phyloP scores from a whole-genome alignment of 2,797 vertebrate species.

The Mus minutoides region DNA sequence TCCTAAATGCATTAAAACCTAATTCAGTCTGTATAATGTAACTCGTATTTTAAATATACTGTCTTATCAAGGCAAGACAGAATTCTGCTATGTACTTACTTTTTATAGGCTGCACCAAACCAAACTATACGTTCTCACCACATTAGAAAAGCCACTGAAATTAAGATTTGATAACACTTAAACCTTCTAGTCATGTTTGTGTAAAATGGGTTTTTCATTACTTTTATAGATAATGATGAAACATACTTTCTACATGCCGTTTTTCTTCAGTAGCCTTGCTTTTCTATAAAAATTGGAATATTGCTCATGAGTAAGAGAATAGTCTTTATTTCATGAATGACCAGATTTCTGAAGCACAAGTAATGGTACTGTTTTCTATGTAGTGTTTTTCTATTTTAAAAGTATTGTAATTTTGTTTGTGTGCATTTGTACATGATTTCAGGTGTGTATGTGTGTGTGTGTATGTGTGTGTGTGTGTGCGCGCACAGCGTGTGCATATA shows the following conservation, averaged over 20 bases:
- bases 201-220: background rate
- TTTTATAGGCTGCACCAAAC: background rate
- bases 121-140: background rate
- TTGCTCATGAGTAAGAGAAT: background rate
- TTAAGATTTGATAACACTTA: background rate
- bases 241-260: background rate
- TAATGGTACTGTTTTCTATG: background rate
- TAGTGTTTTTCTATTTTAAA: background rate
- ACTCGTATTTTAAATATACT: background rate
- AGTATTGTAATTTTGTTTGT: background rate
- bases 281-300: background rate
- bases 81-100: background rate
- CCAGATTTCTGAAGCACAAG: background rate
- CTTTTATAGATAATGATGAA: background rate
- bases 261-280: background rate
- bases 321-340: background rate
- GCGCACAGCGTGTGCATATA: background rate
- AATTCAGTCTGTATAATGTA: background rate
- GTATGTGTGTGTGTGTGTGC: background rate
- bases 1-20: background rate
- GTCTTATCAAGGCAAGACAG: background rate
- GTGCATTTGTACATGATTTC: background rate
- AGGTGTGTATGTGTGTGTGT: background rate
- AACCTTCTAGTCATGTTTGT: background rate
- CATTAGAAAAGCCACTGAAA: background rate